phyloP scores from a whole-genome alignment of 1,140 invertebrate species.

The Drosophila oshimai region DNA sequence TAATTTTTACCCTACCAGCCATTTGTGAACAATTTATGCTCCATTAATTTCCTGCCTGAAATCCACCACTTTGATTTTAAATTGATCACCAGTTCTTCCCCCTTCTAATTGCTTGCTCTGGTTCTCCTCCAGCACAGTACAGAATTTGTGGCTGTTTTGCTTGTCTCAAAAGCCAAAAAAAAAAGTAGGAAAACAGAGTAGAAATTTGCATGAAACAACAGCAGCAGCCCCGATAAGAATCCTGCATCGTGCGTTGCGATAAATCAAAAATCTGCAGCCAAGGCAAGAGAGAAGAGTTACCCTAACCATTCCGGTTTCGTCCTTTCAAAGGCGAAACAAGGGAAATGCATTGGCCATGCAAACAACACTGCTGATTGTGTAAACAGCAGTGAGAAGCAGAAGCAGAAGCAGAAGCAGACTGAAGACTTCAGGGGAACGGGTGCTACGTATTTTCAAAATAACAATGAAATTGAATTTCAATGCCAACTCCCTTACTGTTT shows the following conservation, averaged over 20 bases:
- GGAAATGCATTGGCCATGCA: slow-evolving; percentile 47
- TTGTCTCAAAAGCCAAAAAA: not conserved
- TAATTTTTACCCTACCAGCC: too few relatives aligned
- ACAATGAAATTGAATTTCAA: slow-evolving; percentile 42
- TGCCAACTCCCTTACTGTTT: slow-evolving; percentile 32
- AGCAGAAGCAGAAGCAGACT: not conserved
- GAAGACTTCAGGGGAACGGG: not conserved
- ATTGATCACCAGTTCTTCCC: not conserved
- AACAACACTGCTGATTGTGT: slow-evolving; percentile 45
- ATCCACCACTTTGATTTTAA: not conserved
- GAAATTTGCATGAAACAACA: slow-evolving; percentile 36
- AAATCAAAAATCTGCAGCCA: slow-evolving; percentile 65
- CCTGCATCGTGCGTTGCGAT: slow-evolving; percentile 31
- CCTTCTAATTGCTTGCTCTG: slow-evolving; percentile 20
- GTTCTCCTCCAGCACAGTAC: not conserved
- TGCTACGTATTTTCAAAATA: slow-evolving; percentile 3
- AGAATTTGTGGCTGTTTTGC: slow-evolving; percentile 30
- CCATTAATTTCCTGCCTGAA: slow-evolving; percentile 11
- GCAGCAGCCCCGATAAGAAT: slow-evolving; percentile 2
- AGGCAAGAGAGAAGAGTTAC: slow-evolving; percentile 25
- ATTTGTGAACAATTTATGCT: not conserved
- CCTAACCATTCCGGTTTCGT: slow-evolving; percentile 1
- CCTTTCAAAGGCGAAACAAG: slow-evolving; percentile 11
- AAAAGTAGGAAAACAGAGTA: not conserved
- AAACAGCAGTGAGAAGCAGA: slow-evolving; percentile 30